Evolutionary conservation across 64 coral and sea anemone genomes (phyloP), one percentile per base, ranked within the genome.

Genomic region (Pocillopora verrucosa): DNA sequence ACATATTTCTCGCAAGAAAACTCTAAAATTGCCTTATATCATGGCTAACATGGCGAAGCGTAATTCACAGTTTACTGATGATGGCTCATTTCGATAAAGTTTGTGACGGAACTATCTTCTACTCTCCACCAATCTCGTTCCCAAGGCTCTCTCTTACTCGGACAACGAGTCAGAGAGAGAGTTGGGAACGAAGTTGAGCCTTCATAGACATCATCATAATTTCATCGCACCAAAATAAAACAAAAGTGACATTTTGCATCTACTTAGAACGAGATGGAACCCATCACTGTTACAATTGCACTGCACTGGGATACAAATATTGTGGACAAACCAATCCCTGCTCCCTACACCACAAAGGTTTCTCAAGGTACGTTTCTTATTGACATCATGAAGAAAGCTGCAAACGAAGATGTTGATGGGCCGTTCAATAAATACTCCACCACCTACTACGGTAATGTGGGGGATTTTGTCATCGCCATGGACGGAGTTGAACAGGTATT

Each of bases 261-360:
- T 77, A 11, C 56, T 25, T 57, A 60, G 11, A 70, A 51, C 41
- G 64, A 4, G 13, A n/a, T 38, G 36, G n/a, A 2, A 65, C 11
- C 58, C 63, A 84, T 84, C 61, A 84, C 82, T 24, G 82, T 84
- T 5, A 84, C 82, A 19, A 70, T 84, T 70, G 82, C 13, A 56
- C 20, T 70, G 2, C 36, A 84, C 19, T 84, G 82, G 82, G 16
- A 84, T 34, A 19, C 69, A 2, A 56, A 16, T 0, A 56, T 17
- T 16, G 38, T 70, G 24, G 82, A 38, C 19, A 84, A 84, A 38
- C 82, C 82, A 3, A 84, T 84, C 22, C 82, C 82, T 26, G n/a
- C 63, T 15, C 20, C 62, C 13, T 70, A 57, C 38, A 84, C 38
- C 20, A 84, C 82, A 2, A 35, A 84, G 41, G 82, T 84, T 20